phyloP scores from a whole-genome alignment of 2,888 invertebrate genomes.

The Rhagium mordax region DNA sequence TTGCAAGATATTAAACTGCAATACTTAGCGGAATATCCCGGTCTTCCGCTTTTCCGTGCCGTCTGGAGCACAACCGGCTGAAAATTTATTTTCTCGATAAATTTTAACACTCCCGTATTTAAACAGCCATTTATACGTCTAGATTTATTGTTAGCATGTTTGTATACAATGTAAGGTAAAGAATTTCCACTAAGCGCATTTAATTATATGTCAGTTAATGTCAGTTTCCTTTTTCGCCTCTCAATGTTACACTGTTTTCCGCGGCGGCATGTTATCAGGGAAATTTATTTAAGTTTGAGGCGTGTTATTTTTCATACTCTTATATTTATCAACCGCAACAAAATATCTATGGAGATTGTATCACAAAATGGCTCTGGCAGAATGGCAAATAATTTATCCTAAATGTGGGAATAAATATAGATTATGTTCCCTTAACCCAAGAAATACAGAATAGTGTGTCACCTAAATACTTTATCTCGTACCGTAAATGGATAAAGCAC shows the following conservation, averaged over 20 bases:
- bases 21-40: constrained; percentile 28
- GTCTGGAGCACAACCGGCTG: constrained; percentile 20
- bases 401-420: neutral
- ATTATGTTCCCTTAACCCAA: neutral
- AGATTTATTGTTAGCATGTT: constrained; percentile 37
- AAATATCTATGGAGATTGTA: neutral
- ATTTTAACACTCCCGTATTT: constrained; percentile 42
- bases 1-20: constrained; percentile 27
- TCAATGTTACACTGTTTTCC: neutral
- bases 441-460: neutral
- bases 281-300: neutral
- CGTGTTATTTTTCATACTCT: neutral
- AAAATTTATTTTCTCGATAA: constrained; percentile 41
- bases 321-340: neutral
- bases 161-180: constrained; percentile 1
- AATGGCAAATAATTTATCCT: neutral
- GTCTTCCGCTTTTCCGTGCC: constrained; percentile 27
- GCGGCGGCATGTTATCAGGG: neutral
- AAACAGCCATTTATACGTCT: constrained; percentile 42
- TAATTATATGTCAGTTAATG: neutral
- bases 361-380: neutral
- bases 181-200: neutral
- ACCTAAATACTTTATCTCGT: neutral
- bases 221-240: neutral
- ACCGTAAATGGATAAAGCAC: no score